phyloP scores from a whole-genome alignment of 2,888 invertebrate species.

The Hermodice carunculata region DNA sequence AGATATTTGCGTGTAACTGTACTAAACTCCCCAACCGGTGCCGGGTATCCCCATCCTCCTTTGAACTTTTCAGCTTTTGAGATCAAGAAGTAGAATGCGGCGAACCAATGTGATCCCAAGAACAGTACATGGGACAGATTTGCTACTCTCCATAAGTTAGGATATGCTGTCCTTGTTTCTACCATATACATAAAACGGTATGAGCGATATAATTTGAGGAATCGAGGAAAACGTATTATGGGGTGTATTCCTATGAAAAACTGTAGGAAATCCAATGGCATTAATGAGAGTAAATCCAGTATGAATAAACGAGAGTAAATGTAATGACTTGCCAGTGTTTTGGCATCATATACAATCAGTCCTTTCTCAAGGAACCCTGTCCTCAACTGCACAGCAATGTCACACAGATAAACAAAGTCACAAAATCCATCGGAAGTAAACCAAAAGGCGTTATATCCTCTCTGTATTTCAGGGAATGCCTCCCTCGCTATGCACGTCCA shows the following conservation, averaged over 20 bases:
- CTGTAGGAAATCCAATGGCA: conserved; percentile 90
- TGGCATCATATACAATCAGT: conserved; percentile 92
- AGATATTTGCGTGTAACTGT: conserved; percentile 93
- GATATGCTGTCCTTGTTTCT: conserved; percentile 94
- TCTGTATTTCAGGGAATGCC: conserved; percentile 90
- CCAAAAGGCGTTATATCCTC: conserved; percentile 56
- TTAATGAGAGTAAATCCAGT: conserved; percentile 84
- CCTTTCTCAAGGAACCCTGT: conserved; percentile 97
- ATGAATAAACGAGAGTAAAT: conserved; percentile 86
- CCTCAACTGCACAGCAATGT: conserved; percentile 90
- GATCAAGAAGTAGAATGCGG: conserved; percentile 95
- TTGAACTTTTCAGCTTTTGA: conserved; percentile 78
- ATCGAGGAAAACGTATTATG: conserved; percentile 78
- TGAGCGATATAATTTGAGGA: conserved; percentile 82
- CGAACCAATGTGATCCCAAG: conserved; percentile 97
- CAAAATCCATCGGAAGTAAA: conserved; percentile 79
- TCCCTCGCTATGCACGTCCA: conserved; percentile 96
- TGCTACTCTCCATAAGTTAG: conserved; percentile 95
- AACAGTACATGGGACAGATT: conserved; percentile 95
- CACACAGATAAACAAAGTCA: conserved; percentile 88
- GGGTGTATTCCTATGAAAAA: conserved; percentile 80
- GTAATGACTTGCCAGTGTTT: conserved; percentile 91
- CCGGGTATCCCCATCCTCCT: conserved; percentile 72
- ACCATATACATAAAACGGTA: conserved; percentile 92
- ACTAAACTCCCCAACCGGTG: conserved; percentile 78